Evolutionary conservation across 2,113 vertebrate genomes (phyloP), one percentile per base, ranked within the genome.

Genomic region (Melanotaenia duboulayi): DNA sequence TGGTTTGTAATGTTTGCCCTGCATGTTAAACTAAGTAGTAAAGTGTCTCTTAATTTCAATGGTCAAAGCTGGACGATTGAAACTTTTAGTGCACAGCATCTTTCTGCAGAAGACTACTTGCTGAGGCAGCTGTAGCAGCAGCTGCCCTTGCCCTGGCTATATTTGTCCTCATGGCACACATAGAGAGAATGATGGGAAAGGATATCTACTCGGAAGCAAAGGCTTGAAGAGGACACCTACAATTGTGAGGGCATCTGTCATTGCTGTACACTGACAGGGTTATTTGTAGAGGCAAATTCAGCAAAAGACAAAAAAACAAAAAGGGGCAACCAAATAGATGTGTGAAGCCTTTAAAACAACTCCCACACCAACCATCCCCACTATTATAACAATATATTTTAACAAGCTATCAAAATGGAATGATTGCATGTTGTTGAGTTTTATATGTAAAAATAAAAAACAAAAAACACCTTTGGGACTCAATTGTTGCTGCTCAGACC

Each of bases 161-260:
- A 88, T 90, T 86, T 90, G 85, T 88, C 81, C 79, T 81, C 59
- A 66, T 85, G 82, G 80, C 83, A 91, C 82, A 84, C 70, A 84
- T 60, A 69, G 71, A 71, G 59, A 70, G 72, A 85, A 76, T 80
- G 68, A 84, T 78, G 67, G 71, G 44, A 86, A 83, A 89, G 75
- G 80, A 76, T 82, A 85, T 81, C 74, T 61, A 76, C 85, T 89
- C 81, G 66, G 65, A 82, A 85, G 71, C 71, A 74, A 86, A 84
- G 71, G 76, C 83, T 88, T 81, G 74, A 90, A 81, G 72, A 87
- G 80, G 84, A 88, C 86, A 80, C 82, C 78, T 78, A 72, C 82
- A 75, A 85, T 79, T 84, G 74, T 76, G 52, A 74, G 52, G 54
- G 71, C 82, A 88, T 84, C 76, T 35, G 79, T 91, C 87, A 87